Percentiles rank a stretch among this genome's conserved stretches.
These are phyloP conservation scores for Xiphophorus hellerii DNA, from an alignment of 2,113 vertebrate genomes.

Conservation along the genomic window DNA sequence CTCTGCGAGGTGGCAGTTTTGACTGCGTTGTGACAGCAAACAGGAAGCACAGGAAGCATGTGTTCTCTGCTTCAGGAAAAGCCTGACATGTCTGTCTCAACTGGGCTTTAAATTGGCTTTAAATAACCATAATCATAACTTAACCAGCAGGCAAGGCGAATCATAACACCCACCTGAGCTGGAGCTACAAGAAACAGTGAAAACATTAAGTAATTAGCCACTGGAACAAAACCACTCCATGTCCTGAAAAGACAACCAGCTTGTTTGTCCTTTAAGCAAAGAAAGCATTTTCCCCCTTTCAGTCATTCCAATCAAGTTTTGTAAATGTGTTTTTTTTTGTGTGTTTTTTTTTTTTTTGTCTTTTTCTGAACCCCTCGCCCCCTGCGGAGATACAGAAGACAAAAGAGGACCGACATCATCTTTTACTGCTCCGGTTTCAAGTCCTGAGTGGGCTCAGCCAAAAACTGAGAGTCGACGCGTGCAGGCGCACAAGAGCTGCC, in stretches of 20 bases:
- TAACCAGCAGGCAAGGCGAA: neutral
- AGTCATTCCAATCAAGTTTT: neutral
- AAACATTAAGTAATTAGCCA: neutral
- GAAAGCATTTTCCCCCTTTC: neutral
- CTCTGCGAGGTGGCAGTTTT: neutral
- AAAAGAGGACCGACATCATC: neutral
- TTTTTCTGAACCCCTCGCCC: neutral
- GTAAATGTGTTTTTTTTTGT: constrained; percentile 1
- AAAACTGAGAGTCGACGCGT: neutral
- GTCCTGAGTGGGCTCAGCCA: constrained; percentile 4
- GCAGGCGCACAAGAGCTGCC: neutral
- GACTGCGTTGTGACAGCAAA: neutral
- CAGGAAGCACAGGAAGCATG: neutral
- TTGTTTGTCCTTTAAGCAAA: neutral
- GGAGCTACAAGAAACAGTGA: neutral
- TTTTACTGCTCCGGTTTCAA: neutral
- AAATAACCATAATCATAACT: constrained; percentile 5
- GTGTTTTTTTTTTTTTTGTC: too few species aligned
- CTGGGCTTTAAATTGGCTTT: neutral
- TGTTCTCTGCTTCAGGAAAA: neutral
- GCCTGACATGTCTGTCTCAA: neutral
- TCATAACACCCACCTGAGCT: neutral
- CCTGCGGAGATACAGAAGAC: neutral
- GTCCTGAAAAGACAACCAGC: neutral
- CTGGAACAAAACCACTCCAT: neutral